These are phyloP conservation scores for Matsumurasca onukii DNA, from an alignment of 1,140 invertebrate species.

Conservation along the genomic window DNA sequence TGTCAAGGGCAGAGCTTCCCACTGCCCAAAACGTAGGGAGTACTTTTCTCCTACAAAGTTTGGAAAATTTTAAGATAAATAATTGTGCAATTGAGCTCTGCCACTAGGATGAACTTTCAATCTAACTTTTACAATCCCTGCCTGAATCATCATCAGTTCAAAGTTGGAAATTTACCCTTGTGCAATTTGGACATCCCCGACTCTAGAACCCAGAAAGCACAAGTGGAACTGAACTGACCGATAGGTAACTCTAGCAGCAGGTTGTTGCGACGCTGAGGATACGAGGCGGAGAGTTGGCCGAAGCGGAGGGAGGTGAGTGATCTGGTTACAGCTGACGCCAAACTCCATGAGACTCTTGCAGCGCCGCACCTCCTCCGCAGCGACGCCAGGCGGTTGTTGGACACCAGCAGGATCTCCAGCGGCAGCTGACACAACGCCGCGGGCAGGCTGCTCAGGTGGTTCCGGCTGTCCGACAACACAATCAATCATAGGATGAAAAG, in stretches of 20 bases:
- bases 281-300: slow-evolving; percentile 74
- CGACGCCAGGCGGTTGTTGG: slow-evolving; percentile 80
- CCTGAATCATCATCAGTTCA: too few species aligned
- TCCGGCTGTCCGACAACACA: too few species aligned
- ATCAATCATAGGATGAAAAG: too few species aligned
- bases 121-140: too few species aligned
- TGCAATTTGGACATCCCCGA: too few species aligned
- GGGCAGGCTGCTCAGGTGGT: slow-evolving; percentile 82
- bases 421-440: slow-evolving; percentile 82
- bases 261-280: slow-evolving; percentile 82
- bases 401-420: slow-evolving; percentile 70
- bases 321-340: slow-evolving; percentile 91
- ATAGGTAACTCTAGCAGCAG: slow-evolving; percentile 82
- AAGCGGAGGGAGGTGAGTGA: slow-evolving; percentile 84
- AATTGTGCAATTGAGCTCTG: too few species aligned
- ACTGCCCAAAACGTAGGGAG: too few species aligned
- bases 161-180: too few species aligned
- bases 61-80: too few species aligned
- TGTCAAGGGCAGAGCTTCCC: too few species aligned
- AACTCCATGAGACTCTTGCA: slow-evolving; percentile 81
- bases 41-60: too few species aligned
- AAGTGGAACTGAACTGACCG: slow-evolving; percentile 56
- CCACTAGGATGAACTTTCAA: too few species aligned
- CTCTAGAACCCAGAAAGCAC: not conserved
- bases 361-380: slow-evolving; percentile 85